Evolutionary conservation across 2,113 vertebrate species (phyloP).

Genomic region (Mirza zaza): DNA sequence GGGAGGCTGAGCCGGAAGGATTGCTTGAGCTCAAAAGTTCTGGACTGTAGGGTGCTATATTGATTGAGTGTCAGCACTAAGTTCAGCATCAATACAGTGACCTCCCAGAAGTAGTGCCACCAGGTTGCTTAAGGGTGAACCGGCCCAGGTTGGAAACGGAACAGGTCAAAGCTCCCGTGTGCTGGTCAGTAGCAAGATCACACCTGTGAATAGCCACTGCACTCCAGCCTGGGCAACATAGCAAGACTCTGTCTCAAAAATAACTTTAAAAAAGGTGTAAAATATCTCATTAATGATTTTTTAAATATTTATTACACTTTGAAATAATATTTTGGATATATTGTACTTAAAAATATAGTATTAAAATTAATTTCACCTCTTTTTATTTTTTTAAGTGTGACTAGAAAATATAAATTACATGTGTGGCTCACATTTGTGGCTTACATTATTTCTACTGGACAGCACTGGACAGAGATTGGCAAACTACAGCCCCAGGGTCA

Average conservation of each 20-base stretch:
- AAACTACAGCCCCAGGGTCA: not conserved
- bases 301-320: not conserved
- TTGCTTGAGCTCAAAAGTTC: no score
- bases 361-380: conserved; percentile 13
- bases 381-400: not conserved
- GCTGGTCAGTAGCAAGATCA: no score
- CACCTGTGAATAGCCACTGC: no score
- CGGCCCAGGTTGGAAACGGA: no score
- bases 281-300: not conserved
- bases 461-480: not conserved
- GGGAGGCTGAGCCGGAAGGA: no score
- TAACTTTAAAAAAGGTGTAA: not conserved
- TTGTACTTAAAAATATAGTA: not conserved
- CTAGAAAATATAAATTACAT: not conserved
- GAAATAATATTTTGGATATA: not conserved
- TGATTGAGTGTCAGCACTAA: no score
- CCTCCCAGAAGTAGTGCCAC: no score
- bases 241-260: not conserved
- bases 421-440: not conserved
- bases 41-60: no score
- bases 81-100: no score
- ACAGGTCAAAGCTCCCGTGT: no score
- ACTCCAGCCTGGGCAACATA: no score
- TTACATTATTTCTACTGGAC: not conserved
- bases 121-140: no score